Conservation (phyloP, 2,888 invertebrate genomes). For the Trissolcus japonicus region DNA sequence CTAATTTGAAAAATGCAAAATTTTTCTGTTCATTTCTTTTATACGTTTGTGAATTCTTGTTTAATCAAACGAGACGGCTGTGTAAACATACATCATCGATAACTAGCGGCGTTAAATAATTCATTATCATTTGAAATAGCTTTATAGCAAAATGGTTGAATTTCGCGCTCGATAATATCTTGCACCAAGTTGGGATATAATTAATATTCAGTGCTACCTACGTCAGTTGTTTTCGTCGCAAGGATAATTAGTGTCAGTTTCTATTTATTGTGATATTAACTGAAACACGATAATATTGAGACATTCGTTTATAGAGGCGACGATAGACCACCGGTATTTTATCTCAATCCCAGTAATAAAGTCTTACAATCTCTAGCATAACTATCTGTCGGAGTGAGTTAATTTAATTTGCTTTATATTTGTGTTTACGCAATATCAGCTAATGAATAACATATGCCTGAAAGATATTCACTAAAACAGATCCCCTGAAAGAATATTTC, state of each 20-base stretch:
- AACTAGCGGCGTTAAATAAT: slow-evolving; percentile 47
- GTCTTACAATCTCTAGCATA: slow-evolving; percentile 48
- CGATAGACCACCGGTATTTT: slow-evolving; percentile 58
- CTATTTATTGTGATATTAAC: slow-evolving; percentile 57
- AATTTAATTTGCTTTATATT: slow-evolving; percentile 53
- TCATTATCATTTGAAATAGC: slow-evolving; percentile 44
- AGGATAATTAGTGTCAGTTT: slow-evolving; percentile 56
- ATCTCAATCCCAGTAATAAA: slow-evolving; percentile 53
- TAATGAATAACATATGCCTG: background rate
- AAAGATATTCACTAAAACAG: no score
- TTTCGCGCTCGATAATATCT: slow-evolving; percentile 40
- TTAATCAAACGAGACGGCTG: slow-evolving; percentile 53
- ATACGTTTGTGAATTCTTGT: background rate
- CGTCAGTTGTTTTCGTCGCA: slow-evolving; percentile 20
- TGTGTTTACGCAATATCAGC: slow-evolving; percentile 15
- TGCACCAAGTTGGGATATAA: slow-evolving; percentile 29
- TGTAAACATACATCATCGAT: slow-evolving; percentile 51
- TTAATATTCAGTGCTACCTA: slow-evolving; percentile 33
- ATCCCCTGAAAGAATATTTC: no score
- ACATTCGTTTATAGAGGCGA: slow-evolving; percentile 57
- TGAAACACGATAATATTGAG: slow-evolving; percentile 53
- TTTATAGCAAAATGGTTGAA: slow-evolving; percentile 41
- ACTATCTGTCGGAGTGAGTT: slow-evolving; percentile 55
- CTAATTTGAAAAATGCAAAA: no score
- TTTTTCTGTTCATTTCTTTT: no score